Base-by-base conservation (phyloP, 2,113 vertebrate species). In the Eurypyga helias region DNA sequence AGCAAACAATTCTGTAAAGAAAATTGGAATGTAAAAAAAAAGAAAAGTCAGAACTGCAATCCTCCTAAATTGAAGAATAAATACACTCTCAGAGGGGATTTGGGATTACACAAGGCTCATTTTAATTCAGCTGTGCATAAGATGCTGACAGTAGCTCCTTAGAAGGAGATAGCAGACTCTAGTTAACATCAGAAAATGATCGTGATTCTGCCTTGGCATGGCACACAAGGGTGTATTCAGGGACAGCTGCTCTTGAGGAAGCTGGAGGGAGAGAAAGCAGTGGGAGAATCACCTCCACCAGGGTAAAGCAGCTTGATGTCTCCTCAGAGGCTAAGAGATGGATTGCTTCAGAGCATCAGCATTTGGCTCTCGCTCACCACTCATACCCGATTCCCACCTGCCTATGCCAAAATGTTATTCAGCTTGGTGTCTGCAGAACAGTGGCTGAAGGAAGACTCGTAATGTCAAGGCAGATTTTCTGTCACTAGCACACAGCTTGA, bases 381-480 rank as follows among this genome's bases (percentile, higher is more conserved):
- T 88, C 60, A 31, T 69, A 45, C 62, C 51, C 0, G 0, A 89
- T 86, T 96, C 67, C 82, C 71, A 88, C 88, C 79, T 88, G 60
- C 75, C 67, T 88, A 36, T n/a, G 38, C 82, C 85, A 95, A 93
- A 96, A 83, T 60, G 52, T 33, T 85, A 7, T 93, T 96, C 92
- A 86, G 36, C 33, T 61, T 88, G n/a, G 45, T 85, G 73, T 67
- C 71, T 94, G 78, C 11, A 0, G 65, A 93, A n/a, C 67, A 80
- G 54, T 46, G 79, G 70, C 75, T 62, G 58, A 57, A 91, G 82
- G 64, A 94, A 86, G 71, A 90, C 76, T 75, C 1, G 0, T 83
- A 90, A 77, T 90, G 46, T 95, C 90, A 86, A 79, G 83, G 86
- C 92, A 96, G 92, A 83, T 96, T 95, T 95, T 83, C 85, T 92